Evolutionary conservation across 2,888 invertebrate genomes (phyloP).

Genomic region (Sympetrum striolatum): DNA sequence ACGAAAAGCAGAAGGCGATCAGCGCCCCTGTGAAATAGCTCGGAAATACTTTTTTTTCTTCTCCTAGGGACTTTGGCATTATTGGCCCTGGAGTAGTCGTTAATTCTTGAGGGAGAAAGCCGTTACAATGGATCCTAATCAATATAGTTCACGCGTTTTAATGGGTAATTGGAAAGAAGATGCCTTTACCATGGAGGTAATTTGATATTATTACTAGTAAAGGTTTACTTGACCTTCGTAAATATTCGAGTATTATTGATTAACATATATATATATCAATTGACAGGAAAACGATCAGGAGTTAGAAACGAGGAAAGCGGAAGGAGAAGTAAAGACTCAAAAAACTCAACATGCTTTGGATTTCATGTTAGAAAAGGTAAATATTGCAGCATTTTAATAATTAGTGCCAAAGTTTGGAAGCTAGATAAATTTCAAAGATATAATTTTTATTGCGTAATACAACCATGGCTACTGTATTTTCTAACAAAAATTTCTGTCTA

Average conservation of each 20-base stretch:
- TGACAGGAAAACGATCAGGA: not conserved
- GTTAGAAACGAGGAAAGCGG: not conserved
- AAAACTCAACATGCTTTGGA: not conserved
- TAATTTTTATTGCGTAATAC: too few species aligned
- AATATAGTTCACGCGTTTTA: conserved; percentile 44
- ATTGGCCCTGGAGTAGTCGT: too few species aligned
- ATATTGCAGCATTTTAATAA: not conserved
- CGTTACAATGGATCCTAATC: not conserved
- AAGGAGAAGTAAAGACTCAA: conserved; percentile 1
- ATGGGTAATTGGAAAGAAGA: conserved; percentile 47
- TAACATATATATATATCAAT: too few species aligned
- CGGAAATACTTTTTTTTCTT: too few species aligned
- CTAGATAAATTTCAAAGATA: too few species aligned
- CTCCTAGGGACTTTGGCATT: too few species aligned
- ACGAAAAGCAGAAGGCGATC: too few species aligned
- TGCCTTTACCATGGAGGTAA: conserved; percentile 44
- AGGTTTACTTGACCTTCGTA: not conserved
- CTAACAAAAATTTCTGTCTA: too few species aligned
- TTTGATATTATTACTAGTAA: not conserved
- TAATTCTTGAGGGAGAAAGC: not conserved
- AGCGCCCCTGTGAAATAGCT: too few species aligned
- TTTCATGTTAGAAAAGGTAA: conserved; percentile 24
- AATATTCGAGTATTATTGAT: not conserved
- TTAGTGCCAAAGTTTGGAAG: too few species aligned
- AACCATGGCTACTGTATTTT: too few species aligned